These are phyloP conservation scores for Planiliza haematocheilus DNA, from an alignment of 2,113 vertebrate genomes.

Conservation along the genomic window DNA sequence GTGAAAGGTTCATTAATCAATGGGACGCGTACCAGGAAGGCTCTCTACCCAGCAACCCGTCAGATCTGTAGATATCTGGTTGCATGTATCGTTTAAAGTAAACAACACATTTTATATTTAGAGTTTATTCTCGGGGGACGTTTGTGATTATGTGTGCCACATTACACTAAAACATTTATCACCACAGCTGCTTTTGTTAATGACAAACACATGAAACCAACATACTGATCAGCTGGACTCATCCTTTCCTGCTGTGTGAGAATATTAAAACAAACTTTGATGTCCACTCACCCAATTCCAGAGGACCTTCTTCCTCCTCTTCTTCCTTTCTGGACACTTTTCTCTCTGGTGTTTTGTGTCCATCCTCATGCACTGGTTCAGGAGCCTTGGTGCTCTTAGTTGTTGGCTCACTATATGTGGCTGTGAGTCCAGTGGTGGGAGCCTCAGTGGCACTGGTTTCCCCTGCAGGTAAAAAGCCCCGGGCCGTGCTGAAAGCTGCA, in stretches of 20 bases:
- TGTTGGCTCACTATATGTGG: conserved; percentile 16
- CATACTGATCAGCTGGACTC: neutral
- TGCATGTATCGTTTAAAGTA: too few relatives aligned
- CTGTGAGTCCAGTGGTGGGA: conserved; percentile 23
- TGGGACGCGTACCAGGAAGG: too few relatives aligned
- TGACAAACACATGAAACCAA: too few relatives aligned
- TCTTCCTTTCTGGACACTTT: conserved; percentile 9
- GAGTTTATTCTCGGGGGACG: too few relatives aligned
- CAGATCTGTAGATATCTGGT: too few relatives aligned
- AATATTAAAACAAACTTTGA: neutral
- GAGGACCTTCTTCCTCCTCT: conserved; percentile 35
- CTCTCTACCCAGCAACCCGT: too few relatives aligned
- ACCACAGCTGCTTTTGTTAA: neutral
- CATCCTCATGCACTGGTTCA: conserved; percentile 34
- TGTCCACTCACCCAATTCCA: conserved; percentile 68
- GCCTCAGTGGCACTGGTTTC: conserved; percentile 16
- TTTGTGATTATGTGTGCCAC: too few relatives aligned
- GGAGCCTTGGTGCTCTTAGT: conserved; percentile 13
- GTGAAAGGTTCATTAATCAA: too few relatives aligned
- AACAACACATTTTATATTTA: too few relatives aligned
- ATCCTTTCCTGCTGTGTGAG: neutral
- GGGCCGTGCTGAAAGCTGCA: neutral
- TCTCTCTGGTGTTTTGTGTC: conserved; percentile 34
- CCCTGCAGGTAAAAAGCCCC: conserved; percentile 33
- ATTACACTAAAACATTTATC: too few relatives aligned